Evolutionary conservation across 2,113 vertebrate genomes (phyloP), one percentile per base, ranked within the genome.

Genomic region (Petroica traversi): DNA sequence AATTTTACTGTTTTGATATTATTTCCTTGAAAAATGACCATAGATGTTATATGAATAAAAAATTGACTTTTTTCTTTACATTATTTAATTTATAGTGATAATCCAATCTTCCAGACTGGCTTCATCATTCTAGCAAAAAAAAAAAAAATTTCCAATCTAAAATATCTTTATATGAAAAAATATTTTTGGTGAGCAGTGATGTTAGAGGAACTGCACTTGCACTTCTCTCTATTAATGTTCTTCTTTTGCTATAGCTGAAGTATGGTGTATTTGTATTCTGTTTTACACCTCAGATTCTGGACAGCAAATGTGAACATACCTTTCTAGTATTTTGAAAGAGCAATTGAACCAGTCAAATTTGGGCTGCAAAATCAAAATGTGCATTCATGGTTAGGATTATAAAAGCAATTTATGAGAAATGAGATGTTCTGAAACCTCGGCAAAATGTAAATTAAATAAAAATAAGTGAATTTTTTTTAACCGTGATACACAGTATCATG

Each of bases 21-120:
- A 17, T 93, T 96, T 93, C 71, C 73, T 96, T 93, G 43, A 24
- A 95, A 81, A 95, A 94, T 92, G 54, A 31, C 3, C 36, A 68
- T 62, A 75, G 77, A 36, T 81, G 34, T 72, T 92, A 81, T 68
- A 48, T 96, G 87, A 87, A 74, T 77, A 46, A 79, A 74, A 88
- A 95, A 85, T 62, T 1, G 43, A 13, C 20, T 72, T 51, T 4
- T 89, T 95, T 85, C 52, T 95, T 91, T 92, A 15, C 13, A 36
- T 76, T 92, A 52, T 62, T 34, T 88, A 25, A 75, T 90, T 33
- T 93, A 66, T 85, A 36, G 29, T 92, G 40, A 17, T 62, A 88
- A 77, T 43, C 33, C 33, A 76, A n/a, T 75, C 18, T 84, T 38
- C 5, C 26, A 92, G 51, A 19, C 38, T 85, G 41, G 14, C 24